A percentile compares a stretch with the other conserved stretches of the same genome.
Evolutionary conservation across 2,113 vertebrate species (phyloP).

Genomic region (Sinocyclocheilus anophthalmus): DNA sequence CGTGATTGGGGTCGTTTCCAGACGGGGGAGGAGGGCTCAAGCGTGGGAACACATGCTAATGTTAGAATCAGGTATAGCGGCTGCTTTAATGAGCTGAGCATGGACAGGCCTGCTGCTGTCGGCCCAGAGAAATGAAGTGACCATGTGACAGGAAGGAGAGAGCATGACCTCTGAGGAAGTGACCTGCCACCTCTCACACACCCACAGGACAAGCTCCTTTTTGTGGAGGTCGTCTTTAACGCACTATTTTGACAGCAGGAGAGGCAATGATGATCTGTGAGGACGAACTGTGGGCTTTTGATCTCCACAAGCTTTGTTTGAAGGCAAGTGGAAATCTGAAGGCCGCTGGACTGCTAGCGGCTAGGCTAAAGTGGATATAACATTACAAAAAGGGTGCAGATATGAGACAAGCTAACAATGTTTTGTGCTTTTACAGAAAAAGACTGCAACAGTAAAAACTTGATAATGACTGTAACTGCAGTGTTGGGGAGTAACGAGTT

Average conservation of each 20-base stretch:
- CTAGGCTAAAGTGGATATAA: neutral
- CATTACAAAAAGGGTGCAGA: neutral
- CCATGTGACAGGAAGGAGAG: conserved; percentile 64
- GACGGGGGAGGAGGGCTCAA: conserved; percentile 36
- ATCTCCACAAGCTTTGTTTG: conserved; percentile 29
- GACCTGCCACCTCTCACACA: conserved; percentile 62
- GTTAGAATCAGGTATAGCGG: conserved; percentile 53
- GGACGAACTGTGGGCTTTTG: conserved; percentile 30
- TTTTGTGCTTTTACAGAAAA: no score
- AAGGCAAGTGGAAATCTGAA: neutral
- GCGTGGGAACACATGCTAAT: conserved; percentile 60
- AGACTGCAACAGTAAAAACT: no score
- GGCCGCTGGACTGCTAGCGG: neutral
- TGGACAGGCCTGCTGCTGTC: conserved; percentile 44
- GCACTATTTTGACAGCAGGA: conserved; percentile 56
- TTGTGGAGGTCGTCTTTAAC: conserved; percentile 55
- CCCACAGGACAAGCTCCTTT: conserved; percentile 53
- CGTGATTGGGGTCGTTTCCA: conserved; percentile 54
- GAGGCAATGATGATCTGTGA: conserved; percentile 51
- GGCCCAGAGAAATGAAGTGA: conserved; percentile 63
- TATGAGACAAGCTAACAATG: no score
- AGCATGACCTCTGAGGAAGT: conserved; percentile 70
- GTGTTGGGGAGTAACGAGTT: no score
- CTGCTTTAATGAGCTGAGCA: conserved; percentile 51
- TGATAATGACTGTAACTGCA: no score